Conservation (phyloP, 2,888 invertebrate species). For the Callimorpha dominula region DNA sequence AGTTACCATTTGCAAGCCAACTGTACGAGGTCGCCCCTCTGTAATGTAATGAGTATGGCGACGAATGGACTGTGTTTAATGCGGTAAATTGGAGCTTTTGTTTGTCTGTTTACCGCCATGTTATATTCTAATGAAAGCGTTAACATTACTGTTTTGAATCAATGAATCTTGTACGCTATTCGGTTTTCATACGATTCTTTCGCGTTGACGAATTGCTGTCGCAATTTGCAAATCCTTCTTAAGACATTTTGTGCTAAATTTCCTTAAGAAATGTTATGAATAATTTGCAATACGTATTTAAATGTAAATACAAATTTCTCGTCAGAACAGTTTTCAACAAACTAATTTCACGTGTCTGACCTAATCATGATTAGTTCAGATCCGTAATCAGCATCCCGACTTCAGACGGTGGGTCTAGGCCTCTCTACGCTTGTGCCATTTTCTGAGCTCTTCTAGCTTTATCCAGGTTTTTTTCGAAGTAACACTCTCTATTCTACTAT, state of each 20-base stretch:
- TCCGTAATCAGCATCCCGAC: no score
- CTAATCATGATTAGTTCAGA: no score
- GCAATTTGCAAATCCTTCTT: not conserved
- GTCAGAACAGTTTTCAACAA: no score
- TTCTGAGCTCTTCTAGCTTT: no score
- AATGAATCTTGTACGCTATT: slow-evolving; percentile 18
- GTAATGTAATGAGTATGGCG: slow-evolving; percentile 43
- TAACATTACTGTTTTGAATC: slow-evolving; percentile 29
- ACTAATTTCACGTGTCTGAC: no score
- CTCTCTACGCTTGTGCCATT: no score
- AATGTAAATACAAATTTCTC: no score
- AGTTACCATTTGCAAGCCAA: slow-evolving; percentile 54
- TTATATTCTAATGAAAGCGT: slow-evolving; percentile 37
- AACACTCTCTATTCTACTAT: no score
- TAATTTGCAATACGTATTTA: no score
- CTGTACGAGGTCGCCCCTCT: slow-evolving; percentile 49
- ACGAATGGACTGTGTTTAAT: slow-evolving; percentile 45
- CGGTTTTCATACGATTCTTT: slow-evolving; percentile 11
- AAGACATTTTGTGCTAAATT: not conserved
- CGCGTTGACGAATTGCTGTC: slow-evolving; percentile 24
- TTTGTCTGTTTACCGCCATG: slow-evolving; percentile 36
- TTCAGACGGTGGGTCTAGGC: no score
- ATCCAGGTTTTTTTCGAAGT: no score
- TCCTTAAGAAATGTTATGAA: no score
- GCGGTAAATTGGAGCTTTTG: slow-evolving; percentile 51